Conservation (phyloP, 2,888 invertebrate genomes). For the Drosophila conformis region DNA sequence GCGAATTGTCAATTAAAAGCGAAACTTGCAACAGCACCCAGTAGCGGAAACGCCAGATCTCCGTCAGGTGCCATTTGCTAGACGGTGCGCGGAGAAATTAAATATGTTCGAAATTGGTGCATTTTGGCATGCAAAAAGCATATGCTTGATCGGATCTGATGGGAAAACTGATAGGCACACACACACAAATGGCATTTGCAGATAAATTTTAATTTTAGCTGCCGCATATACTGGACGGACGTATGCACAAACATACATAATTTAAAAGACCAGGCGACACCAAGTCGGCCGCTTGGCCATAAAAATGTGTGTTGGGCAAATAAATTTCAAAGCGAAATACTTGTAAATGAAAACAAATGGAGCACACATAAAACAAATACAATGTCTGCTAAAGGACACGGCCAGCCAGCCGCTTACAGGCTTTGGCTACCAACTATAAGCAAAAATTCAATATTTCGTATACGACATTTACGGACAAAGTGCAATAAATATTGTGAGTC, state of each 20-base stretch:
- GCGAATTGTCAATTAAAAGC: conserved; percentile 66
- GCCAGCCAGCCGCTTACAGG: conserved; percentile 26
- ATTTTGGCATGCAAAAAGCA: conserved; percentile 31
- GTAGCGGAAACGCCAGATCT: conserved; percentile 24
- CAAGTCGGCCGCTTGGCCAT: conserved; percentile 65
- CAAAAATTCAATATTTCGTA: conserved; percentile 64
- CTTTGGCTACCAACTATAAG: conserved; percentile 23
- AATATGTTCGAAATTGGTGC: conserved; percentile 14
- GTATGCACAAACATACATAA: conserved; percentile 59
- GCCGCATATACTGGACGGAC: conserved; percentile 37
- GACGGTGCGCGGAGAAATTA: conserved; percentile 12
- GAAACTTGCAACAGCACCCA: conserved; percentile 11
- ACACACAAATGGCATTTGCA: conserved; percentile 41
- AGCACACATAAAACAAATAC: conserved; percentile 46
- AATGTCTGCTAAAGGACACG: conserved; percentile 56
- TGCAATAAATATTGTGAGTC: conserved; percentile 71
- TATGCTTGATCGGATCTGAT: conserved; percentile 38
- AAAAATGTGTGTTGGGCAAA: conserved; percentile 76
- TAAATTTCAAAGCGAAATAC: conserved; percentile 79
- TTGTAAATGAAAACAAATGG: conserved; percentile 81
- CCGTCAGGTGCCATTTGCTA: conserved; percentile 25
- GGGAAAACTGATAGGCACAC: conserved; percentile 51
- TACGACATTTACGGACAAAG: conserved; percentile 52
- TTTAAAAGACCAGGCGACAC: conserved; percentile 54
- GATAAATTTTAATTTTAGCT: conserved; percentile 74